Percentiles rank a stretch among this genome's conserved stretches.
These are phyloP conservation scores for Muscina levida DNA, from an alignment of 2,888 invertebrate species.

Conservation along the genomic window DNA sequence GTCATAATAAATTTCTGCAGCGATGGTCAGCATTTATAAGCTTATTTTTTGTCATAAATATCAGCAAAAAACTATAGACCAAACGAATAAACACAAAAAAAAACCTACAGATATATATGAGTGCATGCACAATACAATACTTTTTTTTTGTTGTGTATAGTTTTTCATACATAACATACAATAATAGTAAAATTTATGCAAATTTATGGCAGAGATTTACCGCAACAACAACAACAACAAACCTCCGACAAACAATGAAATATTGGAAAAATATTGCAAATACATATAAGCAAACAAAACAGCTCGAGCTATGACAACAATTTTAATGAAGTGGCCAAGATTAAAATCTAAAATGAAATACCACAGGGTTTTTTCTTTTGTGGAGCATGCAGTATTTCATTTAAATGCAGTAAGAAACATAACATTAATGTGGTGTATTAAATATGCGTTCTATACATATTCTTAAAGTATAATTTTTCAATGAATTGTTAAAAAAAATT, in stretches of 20 bases:
- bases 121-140: conserved; percentile 41
- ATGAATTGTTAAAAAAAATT: conserved; percentile 66
- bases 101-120: conserved; percentile 1
- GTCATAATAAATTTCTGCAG: conserved; percentile 76
- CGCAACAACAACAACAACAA: conserved; percentile 56
- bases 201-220: conserved; percentile 62
- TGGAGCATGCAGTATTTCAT: neutral
- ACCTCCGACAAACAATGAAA: conserved; percentile 51
- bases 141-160: conserved; percentile 41
- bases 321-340: conserved; percentile 49
- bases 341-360: conserved; percentile 60
- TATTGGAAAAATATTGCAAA: conserved; percentile 27
- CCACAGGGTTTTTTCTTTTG: neutral
- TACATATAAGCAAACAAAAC: neutral
- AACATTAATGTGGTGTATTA: too few relatives aligned
- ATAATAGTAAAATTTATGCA: conserved; percentile 64
- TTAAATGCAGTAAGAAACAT: neutral
- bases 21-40: conserved; percentile 63
- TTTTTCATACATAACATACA: conserved; percentile 32
- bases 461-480: conserved; percentile 50
- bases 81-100: too few relatives aligned
- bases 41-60: conserved; percentile 47
- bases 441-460: neutral
- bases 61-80: conserved; percentile 22
- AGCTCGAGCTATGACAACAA: neutral